Evolutionary conservation across 2,888 invertebrate species (phyloP).

Genomic region (Nematopogon swammerdamellus): DNA sequence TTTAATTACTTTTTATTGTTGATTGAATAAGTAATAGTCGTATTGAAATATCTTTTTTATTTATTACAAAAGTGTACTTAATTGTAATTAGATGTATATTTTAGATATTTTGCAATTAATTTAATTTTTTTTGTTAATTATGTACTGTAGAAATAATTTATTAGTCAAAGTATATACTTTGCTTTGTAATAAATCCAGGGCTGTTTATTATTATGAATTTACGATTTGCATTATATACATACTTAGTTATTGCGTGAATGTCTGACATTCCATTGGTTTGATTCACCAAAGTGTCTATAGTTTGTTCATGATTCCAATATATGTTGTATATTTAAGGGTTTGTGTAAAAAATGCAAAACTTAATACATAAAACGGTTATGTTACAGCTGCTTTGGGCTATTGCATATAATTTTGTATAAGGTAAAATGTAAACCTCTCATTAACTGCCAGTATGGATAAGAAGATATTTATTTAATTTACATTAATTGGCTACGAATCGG

Average conservation of each 20-base stretch:
- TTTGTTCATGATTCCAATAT: neutral
- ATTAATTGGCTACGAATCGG: no score
- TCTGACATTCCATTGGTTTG: neutral
- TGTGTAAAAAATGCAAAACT: no score
- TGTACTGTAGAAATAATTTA: no score
- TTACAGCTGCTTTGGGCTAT: neutral
- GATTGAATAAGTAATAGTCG: no score
- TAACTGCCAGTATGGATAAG: neutral
- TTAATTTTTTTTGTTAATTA: neutral
- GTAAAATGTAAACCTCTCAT: neutral
- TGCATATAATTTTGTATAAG: neutral
- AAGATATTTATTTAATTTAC: neutral
- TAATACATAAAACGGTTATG: neutral
- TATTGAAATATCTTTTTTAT: no score
- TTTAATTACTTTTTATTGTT: no score
- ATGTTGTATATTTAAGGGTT: no score
- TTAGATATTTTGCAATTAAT: neutral
- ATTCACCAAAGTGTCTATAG: neutral
- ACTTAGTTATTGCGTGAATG: neutral
- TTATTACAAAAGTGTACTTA: constrained; percentile 4
- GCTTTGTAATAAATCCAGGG: neutral
- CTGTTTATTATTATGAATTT: constrained; percentile 1
- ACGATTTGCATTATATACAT: neutral
- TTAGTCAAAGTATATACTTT: neutral
- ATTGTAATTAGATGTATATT: constrained; percentile 6